A percentile compares a stretch with the other conserved stretches of the same genome.
These are phyloP conservation scores for Axinella damicornis DNA, from an alignment of 37 sponge, comb jelly and placozoan genomes.

Conservation along the genomic window DNA sequence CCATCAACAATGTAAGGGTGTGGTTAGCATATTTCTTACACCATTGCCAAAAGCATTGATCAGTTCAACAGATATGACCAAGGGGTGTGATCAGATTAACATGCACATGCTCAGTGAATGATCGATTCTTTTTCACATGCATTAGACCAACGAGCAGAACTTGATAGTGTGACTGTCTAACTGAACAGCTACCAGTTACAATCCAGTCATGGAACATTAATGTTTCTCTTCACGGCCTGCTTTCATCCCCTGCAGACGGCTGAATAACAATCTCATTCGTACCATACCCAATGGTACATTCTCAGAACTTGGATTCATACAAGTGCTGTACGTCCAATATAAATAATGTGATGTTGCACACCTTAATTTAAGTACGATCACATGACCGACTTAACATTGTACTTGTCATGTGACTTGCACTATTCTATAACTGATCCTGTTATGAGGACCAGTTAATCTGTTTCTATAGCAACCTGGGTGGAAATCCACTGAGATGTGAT, in stretches of 20 bases:
- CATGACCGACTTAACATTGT: no score
- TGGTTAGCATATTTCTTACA: not conserved
- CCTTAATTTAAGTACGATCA: no score
- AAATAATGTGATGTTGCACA: not conserved
- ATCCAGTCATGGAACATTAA: not conserved
- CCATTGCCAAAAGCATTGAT: not conserved
- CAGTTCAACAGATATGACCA: no score
- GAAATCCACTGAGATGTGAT: constrained; percentile 52
- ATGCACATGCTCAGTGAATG: no score
- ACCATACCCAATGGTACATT: constrained; percentile 9
- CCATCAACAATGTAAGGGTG: not conserved
- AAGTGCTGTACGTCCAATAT: constrained; percentile 8
- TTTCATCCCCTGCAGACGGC: constrained; percentile 1
- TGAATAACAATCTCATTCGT: constrained; percentile 11
- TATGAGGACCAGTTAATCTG: not conserved
- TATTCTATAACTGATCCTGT: no score
- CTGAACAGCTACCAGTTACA: no score
- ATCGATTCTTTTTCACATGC: no score
- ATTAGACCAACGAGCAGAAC: no score
- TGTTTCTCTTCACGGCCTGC: not conserved
- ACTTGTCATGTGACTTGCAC: no score
- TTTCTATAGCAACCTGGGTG: constrained; percentile 14
- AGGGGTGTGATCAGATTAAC: no score
- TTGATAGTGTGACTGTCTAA: no score
- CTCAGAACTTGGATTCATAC: not conserved